phyloP scores from a whole-genome alignment of 2,113 vertebrate species.

The Alethe castanea region DNA sequence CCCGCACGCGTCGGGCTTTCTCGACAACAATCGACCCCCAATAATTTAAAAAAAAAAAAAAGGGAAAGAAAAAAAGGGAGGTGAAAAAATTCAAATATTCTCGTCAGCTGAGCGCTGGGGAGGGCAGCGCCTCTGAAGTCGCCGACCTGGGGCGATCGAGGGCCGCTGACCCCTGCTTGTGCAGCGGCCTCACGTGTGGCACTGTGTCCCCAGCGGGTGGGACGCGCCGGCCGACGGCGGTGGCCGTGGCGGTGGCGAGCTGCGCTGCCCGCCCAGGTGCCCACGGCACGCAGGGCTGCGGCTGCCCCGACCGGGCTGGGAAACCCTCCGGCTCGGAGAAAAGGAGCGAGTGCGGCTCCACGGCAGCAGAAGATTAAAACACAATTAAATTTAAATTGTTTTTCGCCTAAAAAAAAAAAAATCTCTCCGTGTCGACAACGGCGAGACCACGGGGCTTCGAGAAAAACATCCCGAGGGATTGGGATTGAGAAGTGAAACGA shows the following conservation, averaged over 20 bases:
- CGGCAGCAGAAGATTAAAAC: background rate
- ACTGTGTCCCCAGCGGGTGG: background rate
- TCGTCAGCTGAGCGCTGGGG: slow-evolving; percentile 74
- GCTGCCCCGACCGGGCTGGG: background rate
- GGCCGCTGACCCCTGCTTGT: slow-evolving; percentile 68
- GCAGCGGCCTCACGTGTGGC: slow-evolving; percentile 42
- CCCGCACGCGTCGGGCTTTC: slow-evolving; percentile 70
- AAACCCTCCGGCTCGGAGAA: background rate
- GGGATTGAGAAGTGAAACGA: background rate
- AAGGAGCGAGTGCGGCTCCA: background rate
- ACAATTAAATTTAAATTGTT: background rate
- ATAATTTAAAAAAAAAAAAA: no score
- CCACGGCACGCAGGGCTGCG: background rate
- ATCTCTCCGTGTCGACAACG: background rate
- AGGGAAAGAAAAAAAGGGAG: background rate
- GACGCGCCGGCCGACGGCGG: background rate
- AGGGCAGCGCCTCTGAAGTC: slow-evolving; percentile 65
- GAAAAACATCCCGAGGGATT: background rate
- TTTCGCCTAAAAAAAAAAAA: background rate
- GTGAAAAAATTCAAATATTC: slow-evolving; percentile 74
- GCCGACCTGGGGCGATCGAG: slow-evolving; percentile 54
- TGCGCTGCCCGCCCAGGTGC: background rate
- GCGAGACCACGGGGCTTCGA: background rate
- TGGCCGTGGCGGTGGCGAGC: background rate
- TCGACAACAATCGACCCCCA: slow-evolving; percentile 24